Evolutionary conservation across 2,888 invertebrate species (phyloP).

Genomic region (Molorchus minor): DNA sequence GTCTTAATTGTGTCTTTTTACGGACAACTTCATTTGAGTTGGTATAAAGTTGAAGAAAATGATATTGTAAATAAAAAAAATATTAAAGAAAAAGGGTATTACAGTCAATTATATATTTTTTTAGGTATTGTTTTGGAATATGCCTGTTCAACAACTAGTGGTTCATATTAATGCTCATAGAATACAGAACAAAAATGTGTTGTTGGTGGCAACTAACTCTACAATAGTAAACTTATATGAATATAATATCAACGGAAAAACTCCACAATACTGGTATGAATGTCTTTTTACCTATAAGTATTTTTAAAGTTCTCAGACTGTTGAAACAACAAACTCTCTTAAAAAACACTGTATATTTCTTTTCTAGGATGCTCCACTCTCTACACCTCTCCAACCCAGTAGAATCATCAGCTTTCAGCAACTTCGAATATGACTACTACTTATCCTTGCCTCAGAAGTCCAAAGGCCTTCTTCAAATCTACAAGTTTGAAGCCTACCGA

Average conservation of each 20-base stretch:
- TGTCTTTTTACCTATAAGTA: neutral
- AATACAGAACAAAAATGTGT: slow-evolving; percentile 40
- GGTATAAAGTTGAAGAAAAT: slow-evolving; percentile 52
- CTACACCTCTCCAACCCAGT: slow-evolving; percentile 48
- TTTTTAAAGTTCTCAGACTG: neutral
- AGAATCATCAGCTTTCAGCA: slow-evolving; percentile 49
- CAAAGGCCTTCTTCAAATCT: slow-evolving; percentile 47
- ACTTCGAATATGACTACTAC: slow-evolving; percentile 46
- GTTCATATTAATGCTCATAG: slow-evolving; percentile 39
- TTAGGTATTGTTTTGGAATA: slow-evolving; percentile 48
- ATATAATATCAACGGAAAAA: slow-evolving; percentile 47
- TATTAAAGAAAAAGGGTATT: neutral
- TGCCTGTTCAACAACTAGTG: slow-evolving; percentile 46
- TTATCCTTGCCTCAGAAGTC: slow-evolving; percentile 55
- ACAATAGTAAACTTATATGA: slow-evolving; percentile 56
- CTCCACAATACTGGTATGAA: slow-evolving; percentile 54
- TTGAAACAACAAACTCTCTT: neutral
- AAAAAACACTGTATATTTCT: slow-evolving; percentile 1
- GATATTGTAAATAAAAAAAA: slow-evolving; percentile 41
- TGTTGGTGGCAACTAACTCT: slow-evolving; percentile 43
- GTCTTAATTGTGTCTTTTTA: slow-evolving; percentile 50
- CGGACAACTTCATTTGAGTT: slow-evolving; percentile 48
- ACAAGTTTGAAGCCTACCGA: slow-evolving; percentile 45
- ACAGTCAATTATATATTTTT: neutral
- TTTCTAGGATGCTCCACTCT: slow-evolving; percentile 48